These are phyloP conservation scores for Polyergus mexicanus DNA, from an alignment of 1,140 invertebrate genomes.

Conservation along the genomic window DNA sequence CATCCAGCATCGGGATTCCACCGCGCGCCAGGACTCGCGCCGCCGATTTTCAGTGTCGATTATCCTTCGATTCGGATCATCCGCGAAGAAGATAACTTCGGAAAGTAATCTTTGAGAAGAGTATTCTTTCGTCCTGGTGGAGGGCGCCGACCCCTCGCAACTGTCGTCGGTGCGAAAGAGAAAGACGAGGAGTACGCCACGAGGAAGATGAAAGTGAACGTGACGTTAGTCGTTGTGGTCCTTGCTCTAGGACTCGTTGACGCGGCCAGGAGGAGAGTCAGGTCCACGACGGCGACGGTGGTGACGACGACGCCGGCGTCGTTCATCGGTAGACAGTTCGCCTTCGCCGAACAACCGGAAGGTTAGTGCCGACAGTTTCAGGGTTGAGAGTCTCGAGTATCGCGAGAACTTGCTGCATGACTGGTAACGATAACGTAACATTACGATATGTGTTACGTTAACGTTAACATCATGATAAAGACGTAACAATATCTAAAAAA, in stretches of 20 bases:
- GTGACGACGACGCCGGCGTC: neutral
- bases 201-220: conserved; percentile 44
- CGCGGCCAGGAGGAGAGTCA: conserved; percentile 55
- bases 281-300: conserved; percentile 14
- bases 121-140: neutral
- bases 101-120: neutral
- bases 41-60: conserved; percentile 20
- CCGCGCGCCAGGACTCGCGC: conserved; percentile 79
- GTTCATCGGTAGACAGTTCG: conserved; percentile 67
- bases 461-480: neutral
- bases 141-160: conserved; percentile 6
- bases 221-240: conserved; percentile 26
- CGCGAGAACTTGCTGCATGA: neutral
- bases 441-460: neutral
- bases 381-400: neutral
- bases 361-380: conserved; percentile 70
- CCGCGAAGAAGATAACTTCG: neutral
- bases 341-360: conserved; percentile 74
- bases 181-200: neutral
- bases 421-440: neutral
- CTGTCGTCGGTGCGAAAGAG: neutral
- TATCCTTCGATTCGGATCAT: conserved; percentile 11
- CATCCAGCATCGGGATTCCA: conserved; percentile 84
- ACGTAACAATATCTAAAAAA: neutral
- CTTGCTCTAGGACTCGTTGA: conserved; percentile 46